Evolutionary conservation across 2,888 invertebrate species (phyloP), one percentile per base, ranked within the genome.

Genomic region (Graphium colonna): DNA sequence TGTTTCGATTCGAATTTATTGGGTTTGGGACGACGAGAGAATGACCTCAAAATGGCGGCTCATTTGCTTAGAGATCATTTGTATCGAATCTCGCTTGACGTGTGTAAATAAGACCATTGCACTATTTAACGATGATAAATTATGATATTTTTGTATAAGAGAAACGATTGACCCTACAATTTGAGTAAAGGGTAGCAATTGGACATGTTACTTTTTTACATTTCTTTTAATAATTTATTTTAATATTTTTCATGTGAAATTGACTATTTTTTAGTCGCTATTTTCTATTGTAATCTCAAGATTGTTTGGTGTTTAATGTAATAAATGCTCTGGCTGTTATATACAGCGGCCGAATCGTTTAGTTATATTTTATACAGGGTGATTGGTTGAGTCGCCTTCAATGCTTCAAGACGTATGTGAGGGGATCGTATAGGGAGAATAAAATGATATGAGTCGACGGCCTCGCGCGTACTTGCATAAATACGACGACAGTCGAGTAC

Each of bases 121-220:
- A 58, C 60, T 51, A 51, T 45, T 38, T 59, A n/a, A n/a, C n/a
- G 53, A 58, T 61, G 42, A 56, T 60, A 60, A 58, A 59, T 46
- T 56, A 58, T 56, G 59, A 62, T 68, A 67, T 68, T 68, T 68
- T 68, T 68, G 60, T 68, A 68, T n/a, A n/a, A 62, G 60, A 57
- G 59, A 59, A 46, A 18, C 12, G 39, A 39, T 38, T 12, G 21
- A 38, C 26, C 3, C 26, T 3, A 26, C 38, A 18, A 13, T 12
- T 38, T 18, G 17, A 3, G 2, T 0, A 44, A 9, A 0, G 10
- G 15, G 10, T 9, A 48, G 51, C 48, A 41, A 45, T 53, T 46
- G 54, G 31, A 17, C 26, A 12, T 33, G 18, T 45, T 33, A 33
- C 7, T 7, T 59, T 60, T 60, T 44, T 51, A 46, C 33, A 40